phyloP scores from a whole-genome alignment of 2,113 vertebrate genomes.

The Sporophila hypoxantha region DNA sequence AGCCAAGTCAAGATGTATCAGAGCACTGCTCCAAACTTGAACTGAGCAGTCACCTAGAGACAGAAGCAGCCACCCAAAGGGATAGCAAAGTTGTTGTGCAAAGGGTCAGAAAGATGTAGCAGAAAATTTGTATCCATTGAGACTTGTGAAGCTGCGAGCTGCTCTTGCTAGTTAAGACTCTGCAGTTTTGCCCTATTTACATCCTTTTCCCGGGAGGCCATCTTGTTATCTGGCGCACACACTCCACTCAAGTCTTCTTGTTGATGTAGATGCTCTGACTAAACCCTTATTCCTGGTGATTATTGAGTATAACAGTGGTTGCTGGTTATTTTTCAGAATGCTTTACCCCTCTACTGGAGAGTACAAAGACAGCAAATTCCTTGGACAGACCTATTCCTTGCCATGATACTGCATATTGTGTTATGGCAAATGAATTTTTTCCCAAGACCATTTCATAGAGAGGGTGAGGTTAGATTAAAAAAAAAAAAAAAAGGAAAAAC shows the following conservation, averaged over 20 bases:
- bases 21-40: background rate
- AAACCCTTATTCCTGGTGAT: background rate
- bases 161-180: background rate
- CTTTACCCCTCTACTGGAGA: background rate
- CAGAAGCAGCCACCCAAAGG: background rate
- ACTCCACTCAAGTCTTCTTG: background rate
- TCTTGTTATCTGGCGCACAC: background rate
- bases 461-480: background rate
- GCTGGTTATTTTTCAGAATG: background rate
- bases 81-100: background rate
- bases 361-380: background rate
- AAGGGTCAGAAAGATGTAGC: background rate
- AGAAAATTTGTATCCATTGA: background rate
- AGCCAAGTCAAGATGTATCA: background rate
- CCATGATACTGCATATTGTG: background rate
- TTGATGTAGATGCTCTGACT: slow-evolving; percentile 1
- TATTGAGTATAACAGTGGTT: background rate
- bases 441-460: background rate
- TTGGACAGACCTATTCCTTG: background rate
- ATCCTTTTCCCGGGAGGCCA: background rate
- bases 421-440: background rate
- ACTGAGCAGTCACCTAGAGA: background rate
- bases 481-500: background rate
- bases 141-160: background rate
- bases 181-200: slow-evolving; percentile 5